Conservation (phyloP, 2,888 invertebrate genomes). For the Apoda limacodes region DNA sequence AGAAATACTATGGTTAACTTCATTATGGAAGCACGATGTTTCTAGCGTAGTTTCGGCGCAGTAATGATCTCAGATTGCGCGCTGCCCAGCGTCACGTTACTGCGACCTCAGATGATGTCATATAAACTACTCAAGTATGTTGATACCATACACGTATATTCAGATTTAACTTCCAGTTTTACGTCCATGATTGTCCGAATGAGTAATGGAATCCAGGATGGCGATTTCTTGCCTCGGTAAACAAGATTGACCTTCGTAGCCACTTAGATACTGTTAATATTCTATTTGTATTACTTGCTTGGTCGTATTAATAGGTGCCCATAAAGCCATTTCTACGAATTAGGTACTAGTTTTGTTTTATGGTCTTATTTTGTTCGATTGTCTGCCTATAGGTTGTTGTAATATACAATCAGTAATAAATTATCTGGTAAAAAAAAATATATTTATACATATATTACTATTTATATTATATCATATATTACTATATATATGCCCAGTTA, state of each 20-base stretch:
- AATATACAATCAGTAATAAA: too few relatives aligned
- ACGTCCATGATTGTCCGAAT: conserved; percentile 33
- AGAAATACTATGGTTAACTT: conserved; percentile 39
- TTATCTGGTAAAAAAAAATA: too few relatives aligned
- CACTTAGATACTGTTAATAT: too few relatives aligned
- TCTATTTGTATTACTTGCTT: too few relatives aligned
- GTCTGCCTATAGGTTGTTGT: too few relatives aligned
- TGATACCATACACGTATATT: conserved; percentile 44
- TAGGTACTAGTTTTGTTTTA: too few relatives aligned
- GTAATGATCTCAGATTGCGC: conserved; percentile 52
- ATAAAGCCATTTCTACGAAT: too few relatives aligned
- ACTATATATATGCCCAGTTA: too few relatives aligned
- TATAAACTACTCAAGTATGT: conserved; percentile 27
- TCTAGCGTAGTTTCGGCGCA: conserved; percentile 49
- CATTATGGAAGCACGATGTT: conserved; percentile 34
- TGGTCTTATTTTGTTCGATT: too few relatives aligned
- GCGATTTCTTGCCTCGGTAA: conserved; percentile 21
- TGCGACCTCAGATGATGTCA: conserved; percentile 64
- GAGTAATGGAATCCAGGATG: conserved; percentile 21
- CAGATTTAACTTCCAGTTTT: conserved; percentile 51
- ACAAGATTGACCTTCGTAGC: conserved; percentile 41
- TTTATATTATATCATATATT: too few relatives aligned
- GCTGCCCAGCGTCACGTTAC: conserved; percentile 38
- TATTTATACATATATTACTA: too few relatives aligned
- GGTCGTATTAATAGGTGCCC: too few relatives aligned